A percentile compares a stretch with the other conserved stretches of the same genome.
phyloP scores from a whole-genome alignment of 2,888 invertebrate genomes.

The Alloscopus bannaensis region DNA sequence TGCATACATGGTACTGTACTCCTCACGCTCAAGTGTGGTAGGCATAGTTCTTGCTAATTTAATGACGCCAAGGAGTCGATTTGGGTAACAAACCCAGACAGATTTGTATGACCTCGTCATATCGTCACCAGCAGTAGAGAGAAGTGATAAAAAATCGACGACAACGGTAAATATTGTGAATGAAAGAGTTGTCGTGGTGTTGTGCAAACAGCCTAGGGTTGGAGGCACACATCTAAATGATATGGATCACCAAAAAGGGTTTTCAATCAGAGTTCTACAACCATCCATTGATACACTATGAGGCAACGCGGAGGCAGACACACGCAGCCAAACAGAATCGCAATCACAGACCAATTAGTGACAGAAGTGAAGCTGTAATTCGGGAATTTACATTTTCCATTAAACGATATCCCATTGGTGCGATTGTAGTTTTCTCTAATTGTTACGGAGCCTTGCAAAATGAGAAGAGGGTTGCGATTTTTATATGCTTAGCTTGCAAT shows the following conservation, averaged over 20 bases:
- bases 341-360: constrained; percentile 40
- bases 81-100: constrained; percentile 18
- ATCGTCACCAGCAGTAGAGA: constrained; percentile 13
- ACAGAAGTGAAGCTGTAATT: constrained; percentile 39
- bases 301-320: constrained; percentile 30
- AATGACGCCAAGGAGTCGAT: constrained; percentile 54
- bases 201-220: too few relatives aligned
- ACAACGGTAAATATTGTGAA: constrained; percentile 12
- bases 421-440: too few relatives aligned
- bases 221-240: too few relatives aligned
- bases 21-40: too few relatives aligned
- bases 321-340: too few relatives aligned
- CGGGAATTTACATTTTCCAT: constrained; percentile 45
- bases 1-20: too few relatives aligned
- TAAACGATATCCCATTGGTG: background rate
- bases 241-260: too few relatives aligned
- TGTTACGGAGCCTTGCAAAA: too few relatives aligned
- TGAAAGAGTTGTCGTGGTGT: too few relatives aligned
- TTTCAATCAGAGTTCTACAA: background rate
- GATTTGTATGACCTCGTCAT: constrained; percentile 35
- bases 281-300: constrained; percentile 10
- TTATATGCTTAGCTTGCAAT: too few relatives aligned
- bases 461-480: too few relatives aligned
- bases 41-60: constrained; percentile 44
- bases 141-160: background rate